Evolutionary conservation across 1,140 invertebrate species (phyloP), one percentile per base, ranked within the genome.

Genomic region (Pinna nobilis): DNA sequence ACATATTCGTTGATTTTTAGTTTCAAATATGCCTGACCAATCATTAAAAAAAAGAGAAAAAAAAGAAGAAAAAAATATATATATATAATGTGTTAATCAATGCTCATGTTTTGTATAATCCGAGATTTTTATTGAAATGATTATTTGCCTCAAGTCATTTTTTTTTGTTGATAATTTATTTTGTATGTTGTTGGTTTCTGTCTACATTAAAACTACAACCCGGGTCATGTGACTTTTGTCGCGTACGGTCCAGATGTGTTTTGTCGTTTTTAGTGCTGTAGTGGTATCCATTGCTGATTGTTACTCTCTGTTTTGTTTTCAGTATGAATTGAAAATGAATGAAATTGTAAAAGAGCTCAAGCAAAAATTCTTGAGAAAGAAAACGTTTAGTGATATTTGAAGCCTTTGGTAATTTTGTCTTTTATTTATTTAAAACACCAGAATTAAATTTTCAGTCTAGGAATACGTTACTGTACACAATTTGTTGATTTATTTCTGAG

Each of bases 81-180:
- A 41, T 37, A 1, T 44, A 39, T 63, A 44, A 25, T 32, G 59
- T 63, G 59, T 63, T 63, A 23, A 63, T 63, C 39, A 41, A 63
- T 63, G 59, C 59, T 63, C 59, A 63, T 63, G 28, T 44, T 11
- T n/a, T n/a, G 39, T 63, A 44, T 63, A 35, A 63, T 37, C 37
- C 59, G 59, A 63, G 59, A 63, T 63, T 63, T 63, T 63, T 63
- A 63, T 63, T 63, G 59, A 63, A 59, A 30, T n/a, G n/a, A 44
- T 11, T 44, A 44, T 63, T 63, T 63, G 59, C 59, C 59, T 63
- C 59, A 32, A 63, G 59, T 63, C 59, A 63, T 33, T 63, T 63
- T 63, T 53, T 53, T 63, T 63, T 63, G 59, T 63, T 63, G 59
- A 41, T 63, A 63, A 63, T 41, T 63, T 63, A 63, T 63, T 59